phyloP scores from a whole-genome alignment of 2,797 vertebrate species.

The Protosalanx chinensis region DNA sequence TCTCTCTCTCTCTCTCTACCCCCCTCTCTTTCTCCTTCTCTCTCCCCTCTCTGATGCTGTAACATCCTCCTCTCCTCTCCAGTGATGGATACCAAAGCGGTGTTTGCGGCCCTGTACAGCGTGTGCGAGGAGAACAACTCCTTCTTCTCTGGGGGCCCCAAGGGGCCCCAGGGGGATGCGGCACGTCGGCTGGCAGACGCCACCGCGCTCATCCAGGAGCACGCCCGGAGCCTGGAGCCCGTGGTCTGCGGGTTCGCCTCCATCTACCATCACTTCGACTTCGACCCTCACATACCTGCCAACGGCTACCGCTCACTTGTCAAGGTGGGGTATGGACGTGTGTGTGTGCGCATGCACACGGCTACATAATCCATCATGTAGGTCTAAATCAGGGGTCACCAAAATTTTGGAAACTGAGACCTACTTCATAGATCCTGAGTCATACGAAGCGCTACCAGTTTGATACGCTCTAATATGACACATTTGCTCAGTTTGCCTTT shows the following conservation, averaged over 20 bases:
- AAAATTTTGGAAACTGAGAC: too few relatives aligned
- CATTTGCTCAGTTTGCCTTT: too few relatives aligned
- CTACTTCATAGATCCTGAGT: too few relatives aligned
- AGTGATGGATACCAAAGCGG: slow-evolving; percentile 84
- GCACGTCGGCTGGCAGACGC: slow-evolving; percentile 71
- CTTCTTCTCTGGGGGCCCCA: slow-evolving; percentile 78
- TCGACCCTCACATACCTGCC: slow-evolving; percentile 84
- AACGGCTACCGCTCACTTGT: slow-evolving; percentile 91
- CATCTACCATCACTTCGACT: slow-evolving; percentile 86
- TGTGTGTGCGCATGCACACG: background rate
- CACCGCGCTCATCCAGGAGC: slow-evolving; percentile 79
- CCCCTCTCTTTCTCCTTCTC: background rate
- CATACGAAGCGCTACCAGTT: too few relatives aligned
- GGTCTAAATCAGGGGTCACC: background rate
- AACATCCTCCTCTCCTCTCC: background rate
- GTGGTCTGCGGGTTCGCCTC: slow-evolving; percentile 73
- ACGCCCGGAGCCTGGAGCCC: slow-evolving; percentile 79
- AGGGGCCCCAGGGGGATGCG: slow-evolving; percentile 70
- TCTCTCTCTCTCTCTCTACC: background rate
- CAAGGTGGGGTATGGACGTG: slow-evolving; percentile 65
- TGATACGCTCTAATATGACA: too few relatives aligned
- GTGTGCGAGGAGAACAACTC: slow-evolving; percentile 83
- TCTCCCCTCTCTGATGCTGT: background rate
- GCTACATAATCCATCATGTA: background rate
- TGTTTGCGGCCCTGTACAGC: slow-evolving; percentile 79